Evolutionary conservation across 2,113 vertebrate genomes (phyloP), one percentile per base, ranked within the genome.

Genomic region (Alexandromys fortis): DNA sequence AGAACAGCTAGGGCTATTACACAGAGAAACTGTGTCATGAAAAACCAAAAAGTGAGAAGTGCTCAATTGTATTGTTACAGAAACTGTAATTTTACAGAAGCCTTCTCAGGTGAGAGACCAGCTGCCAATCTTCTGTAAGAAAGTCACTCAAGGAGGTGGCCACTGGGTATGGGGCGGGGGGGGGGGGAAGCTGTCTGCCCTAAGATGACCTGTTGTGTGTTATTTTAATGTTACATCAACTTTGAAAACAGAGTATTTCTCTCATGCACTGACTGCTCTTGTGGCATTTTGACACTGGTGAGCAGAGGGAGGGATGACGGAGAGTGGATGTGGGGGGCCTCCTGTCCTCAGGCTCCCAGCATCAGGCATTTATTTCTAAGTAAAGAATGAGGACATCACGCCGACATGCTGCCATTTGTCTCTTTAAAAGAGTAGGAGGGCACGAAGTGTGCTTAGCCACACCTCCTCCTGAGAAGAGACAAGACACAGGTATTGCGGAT

Each of bases 401-500:
- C 26, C 4, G 2, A 52, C 6, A 17, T 0, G 2, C 35, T 9
- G 17, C 19, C 38, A 38, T 4, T 0, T 35, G n/a, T 5, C 17
- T 7, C 9, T 24, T n/a, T 35, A 1, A 1, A 47, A 49, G 42
- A 79, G 63, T 1, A 0, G 14, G 24, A 17, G 22, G 17, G 42
- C 0, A 5, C 13, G 30, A 16, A 12, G 7, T 14, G 4, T 0
- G 8, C 9, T 42, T 52, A 24, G 42, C 68, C 58, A 4, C 24
- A 8, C 16, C 38, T 42, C 4, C 55, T 47, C 14, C 30, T 1
- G 33, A n/a, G 10, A 58, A 47, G 47, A 61, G 52, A 17, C 6
- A 28, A 70, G 47, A 6, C 14, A 42, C 28, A 49, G 5, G 7
- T 9, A 3, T 67, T 10, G 2, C 42, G 16, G 14, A 1, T 9